A percentile compares a stretch with the other conserved stretches of the same genome.
These are phyloP conservation scores for Sebastes iracundus DNA, from an alignment of 2,797 vertebrate genomes.

Conservation along the genomic window DNA sequence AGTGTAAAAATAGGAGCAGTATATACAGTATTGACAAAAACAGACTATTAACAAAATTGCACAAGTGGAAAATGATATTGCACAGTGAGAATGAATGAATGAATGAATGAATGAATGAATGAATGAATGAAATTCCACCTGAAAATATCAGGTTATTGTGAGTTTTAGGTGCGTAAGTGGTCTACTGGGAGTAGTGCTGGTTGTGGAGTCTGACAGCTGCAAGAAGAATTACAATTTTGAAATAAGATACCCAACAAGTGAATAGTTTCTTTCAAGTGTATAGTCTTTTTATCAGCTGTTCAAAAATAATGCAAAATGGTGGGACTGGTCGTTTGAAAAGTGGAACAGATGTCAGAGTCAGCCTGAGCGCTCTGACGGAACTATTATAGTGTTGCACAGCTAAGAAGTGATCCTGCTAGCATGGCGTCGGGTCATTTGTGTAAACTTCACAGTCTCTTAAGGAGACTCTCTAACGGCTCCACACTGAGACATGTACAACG, in stretches of 20 bases:
- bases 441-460: conserved; percentile 39
- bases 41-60: no score
- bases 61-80: no score
- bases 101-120: no score
- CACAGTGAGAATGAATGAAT: no score
- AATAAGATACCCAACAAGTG: neutral
- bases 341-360: conserved; percentile 36
- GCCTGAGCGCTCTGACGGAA: conserved; percentile 24
- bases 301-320: neutral
- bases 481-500: conserved; percentile 28
- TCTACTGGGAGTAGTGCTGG: no score
- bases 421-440: conserved; percentile 75
- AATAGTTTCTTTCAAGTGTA: neutral
- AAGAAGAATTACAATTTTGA: neutral
- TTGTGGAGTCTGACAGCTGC: no score
- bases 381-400: conserved; percentile 13
- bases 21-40: no score
- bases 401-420: neutral
- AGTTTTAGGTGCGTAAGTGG: fast-evolving
- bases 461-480: neutral
- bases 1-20: no score
- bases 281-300: neutral
- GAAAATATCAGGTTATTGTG: no score
- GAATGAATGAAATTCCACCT: no score
- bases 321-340: neutral